Conservation (phyloP, 2,113 vertebrate genomes). For the Podarcis raffonei region DNA sequence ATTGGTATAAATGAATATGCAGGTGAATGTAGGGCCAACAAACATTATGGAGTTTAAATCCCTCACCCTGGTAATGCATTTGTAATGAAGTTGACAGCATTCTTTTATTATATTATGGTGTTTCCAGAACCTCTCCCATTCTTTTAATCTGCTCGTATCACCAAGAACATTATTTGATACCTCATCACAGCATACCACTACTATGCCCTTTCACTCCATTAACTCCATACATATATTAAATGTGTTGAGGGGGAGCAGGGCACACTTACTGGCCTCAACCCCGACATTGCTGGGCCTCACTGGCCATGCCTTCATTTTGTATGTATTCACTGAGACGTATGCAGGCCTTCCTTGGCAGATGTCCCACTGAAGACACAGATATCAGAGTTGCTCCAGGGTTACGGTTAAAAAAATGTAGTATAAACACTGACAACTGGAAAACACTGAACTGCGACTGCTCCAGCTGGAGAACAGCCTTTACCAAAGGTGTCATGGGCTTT, state of each 20-base stretch:
- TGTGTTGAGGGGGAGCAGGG: too few species aligned
- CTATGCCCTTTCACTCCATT: neutral
- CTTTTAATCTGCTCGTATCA: neutral
- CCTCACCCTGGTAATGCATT: neutral
- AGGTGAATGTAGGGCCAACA: too few species aligned
- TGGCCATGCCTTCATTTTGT: too few species aligned
- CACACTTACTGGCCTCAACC: neutral
- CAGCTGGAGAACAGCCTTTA: too few species aligned
- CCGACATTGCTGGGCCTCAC: neutral
- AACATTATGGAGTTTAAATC: neutral
- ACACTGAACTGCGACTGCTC: too few species aligned
- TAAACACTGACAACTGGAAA: too few species aligned
- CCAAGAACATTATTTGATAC: neutral
- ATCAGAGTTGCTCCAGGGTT: too few species aligned
- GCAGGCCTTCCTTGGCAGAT: neutral
- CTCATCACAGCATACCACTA: neutral
- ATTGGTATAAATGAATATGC: neutral
- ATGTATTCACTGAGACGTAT: neutral
- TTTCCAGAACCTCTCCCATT: neutral
- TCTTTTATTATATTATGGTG: neutral
- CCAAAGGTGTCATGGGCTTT: too few species aligned
- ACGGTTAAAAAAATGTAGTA: too few species aligned
- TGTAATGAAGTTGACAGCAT: neutral
- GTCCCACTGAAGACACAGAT: neutral
- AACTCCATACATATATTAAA: neutral